Evolutionary conservation across 2,113 vertebrate species (phyloP), one percentile per base, ranked within the genome.

Genomic region (Phoenicopterus ruber): DNA sequence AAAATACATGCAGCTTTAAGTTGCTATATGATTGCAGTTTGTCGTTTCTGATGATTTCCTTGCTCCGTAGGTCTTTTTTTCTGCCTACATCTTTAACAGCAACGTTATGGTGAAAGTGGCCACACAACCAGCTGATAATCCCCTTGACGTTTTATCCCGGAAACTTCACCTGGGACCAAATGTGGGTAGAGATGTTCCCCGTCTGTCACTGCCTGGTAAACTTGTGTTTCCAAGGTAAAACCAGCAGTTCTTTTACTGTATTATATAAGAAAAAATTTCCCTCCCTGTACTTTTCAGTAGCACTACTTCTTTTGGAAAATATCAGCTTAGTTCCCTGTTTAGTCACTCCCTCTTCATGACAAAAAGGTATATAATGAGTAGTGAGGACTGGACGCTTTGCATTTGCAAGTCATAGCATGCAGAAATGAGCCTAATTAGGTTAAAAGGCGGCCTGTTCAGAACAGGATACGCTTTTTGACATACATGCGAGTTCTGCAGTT

Each of bases 71-170:
- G 99, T 99, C 46, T 99, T 99, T 97, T 99, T 99, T 98, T 99
- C 99, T 67, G 99, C 99, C 89, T 99, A 99, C 98, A 99, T 99
- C 98, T 99, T 99, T 95, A 99, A 99, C 91, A 99, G 99, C 97
- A 99, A 99, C 10, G 99, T 99, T 95, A 99, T 99, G 99, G 99
- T 99, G 95, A 99, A 99, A 98, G 99, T 99, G 94, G 99, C 99
- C 98, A 99, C 99, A 4, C 99, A 99, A 63, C 99, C 99, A 15
- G 99, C 99, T 74, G 99, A 99, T 97, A 99, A 99, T 72, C 99
- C 99, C 78, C 98, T 99, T 25, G 99, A 99, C 0, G 99, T 99
- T 63, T 97, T 99, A 52, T 99, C 99, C 61, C 98, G 99, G 97
- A 99, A 99, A 93, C 99, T 99, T 61, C 99, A 99, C 98, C 96